These are phyloP conservation scores for Synanthedon andrenaeformis DNA, from an alignment of 2,888 invertebrate species.

Conservation along the genomic window DNA sequence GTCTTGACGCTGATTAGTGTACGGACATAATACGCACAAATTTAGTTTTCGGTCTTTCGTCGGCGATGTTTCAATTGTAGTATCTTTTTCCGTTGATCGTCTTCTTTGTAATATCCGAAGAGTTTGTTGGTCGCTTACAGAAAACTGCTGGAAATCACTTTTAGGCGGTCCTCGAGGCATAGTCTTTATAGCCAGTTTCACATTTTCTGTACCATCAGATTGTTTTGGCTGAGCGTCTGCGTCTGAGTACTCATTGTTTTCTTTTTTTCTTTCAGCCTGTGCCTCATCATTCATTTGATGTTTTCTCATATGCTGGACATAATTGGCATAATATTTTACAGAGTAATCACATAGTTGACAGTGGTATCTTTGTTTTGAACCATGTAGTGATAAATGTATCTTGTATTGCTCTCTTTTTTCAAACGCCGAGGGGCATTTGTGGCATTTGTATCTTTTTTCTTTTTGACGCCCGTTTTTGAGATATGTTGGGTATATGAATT, in stretches of 20 bases:
- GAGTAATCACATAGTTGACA: constrained; percentile 90
- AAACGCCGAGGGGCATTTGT: constrained; percentile 89
- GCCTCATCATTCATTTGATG: constrained; percentile 80
- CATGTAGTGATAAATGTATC: constrained; percentile 84
- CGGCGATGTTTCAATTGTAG: constrained; percentile 44
- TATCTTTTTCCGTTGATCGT: constrained; percentile 51
- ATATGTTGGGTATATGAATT: constrained; percentile 81
- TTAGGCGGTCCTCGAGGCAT: constrained; percentile 48
- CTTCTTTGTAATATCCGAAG: constrained; percentile 69
- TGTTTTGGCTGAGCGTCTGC: constrained; percentile 30
- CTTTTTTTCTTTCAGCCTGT: constrained; percentile 67
- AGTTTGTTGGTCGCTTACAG: constrained; percentile 74
- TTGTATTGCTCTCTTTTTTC: constrained; percentile 88
- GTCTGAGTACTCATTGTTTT: constrained; percentile 28
- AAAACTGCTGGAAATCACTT: constrained; percentile 66
- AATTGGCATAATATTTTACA: constrained; percentile 87
- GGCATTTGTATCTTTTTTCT: constrained; percentile 84
- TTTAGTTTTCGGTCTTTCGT: constrained; percentile 73
- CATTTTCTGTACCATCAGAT: constrained; percentile 35
- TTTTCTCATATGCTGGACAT: constrained; percentile 84
- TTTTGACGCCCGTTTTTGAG: constrained; percentile 80
- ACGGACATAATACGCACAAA: constrained; percentile 84
- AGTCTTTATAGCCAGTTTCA: constrained; percentile 59
- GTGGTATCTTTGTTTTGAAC: constrained; percentile 84
- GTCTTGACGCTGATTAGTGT: constrained; percentile 78